Base-by-base conservation (phyloP, 1,140 invertebrate species). In the Drosophila nasuta region DNA sequence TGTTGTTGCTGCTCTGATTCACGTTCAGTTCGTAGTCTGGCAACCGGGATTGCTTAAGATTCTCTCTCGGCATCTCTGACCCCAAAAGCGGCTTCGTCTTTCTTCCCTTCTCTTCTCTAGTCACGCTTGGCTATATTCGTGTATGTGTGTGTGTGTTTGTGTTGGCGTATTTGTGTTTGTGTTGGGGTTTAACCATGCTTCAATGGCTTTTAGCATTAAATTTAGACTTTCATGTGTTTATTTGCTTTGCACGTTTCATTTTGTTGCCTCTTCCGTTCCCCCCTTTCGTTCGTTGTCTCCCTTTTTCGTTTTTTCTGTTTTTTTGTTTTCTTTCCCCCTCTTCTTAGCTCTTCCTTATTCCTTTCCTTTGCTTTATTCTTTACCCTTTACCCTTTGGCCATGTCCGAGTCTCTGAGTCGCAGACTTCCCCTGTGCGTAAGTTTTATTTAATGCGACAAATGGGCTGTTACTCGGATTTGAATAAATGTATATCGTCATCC, bases 391-490 rank as follows among this genome's bases (percentile, higher is more conserved):
- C 70, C 48, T 74, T 75, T 69, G 33, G 56, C 59, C 59, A 33
- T 25, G 63, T 52, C 58, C 69, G 13, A 45, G 49, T 48, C n/a
- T n/a, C n/a, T n/a, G 41, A 38, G 41, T 46, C 20, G 41, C 52
- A 60, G 51, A 52, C 20, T 65, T 65, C 57, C 30, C n/a, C 52
- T 69, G 64, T 72, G 48, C 51, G 64, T 71, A 88, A 87, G 73
- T 88, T 82, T 83, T 87, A 82, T 88, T 88, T 87, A 88, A 88
- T 87, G 76, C 83, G 83, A 87, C 80, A 87, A 88, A 88, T 88
- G 83, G 83, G 67, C 74, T 82, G 69, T 87, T 82, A 80, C 79
- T 73, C 63, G 83, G 77, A 88, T 87, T 87, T 87, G 77, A 88
- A 88, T 87, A 88, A 88, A 87, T 87, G 79, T 88, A 56, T 57